Base-by-base conservation (phyloP, 2,113 vertebrate species). In the Columba livia region DNA sequence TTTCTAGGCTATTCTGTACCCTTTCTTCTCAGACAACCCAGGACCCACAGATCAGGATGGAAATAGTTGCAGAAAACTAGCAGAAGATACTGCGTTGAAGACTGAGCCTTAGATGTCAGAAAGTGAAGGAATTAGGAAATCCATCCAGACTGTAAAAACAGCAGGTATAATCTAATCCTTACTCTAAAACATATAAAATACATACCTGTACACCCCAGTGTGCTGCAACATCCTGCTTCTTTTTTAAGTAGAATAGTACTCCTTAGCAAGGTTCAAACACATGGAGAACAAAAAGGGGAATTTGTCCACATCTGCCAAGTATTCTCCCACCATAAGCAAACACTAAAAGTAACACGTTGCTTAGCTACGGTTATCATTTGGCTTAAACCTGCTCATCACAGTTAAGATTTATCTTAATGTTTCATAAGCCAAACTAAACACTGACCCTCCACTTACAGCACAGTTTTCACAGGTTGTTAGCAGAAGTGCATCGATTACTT, bases 351-450 rank as follows among this genome's bases (percentile, higher is more conserved):
- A 93, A 50, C n/a, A 94, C 0, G 31, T 91, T 97, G 95, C 95
- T 97, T 94, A 91, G 77, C 54, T 96, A 71, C 61, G 36, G 91
- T 97, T 94, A 95, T 94, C 87, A 90, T 97, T 98, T 93, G 83
- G 84, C 91, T 91, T 94, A 90, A 96, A 91, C 15, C 70, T 79
- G 65, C 94, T 98, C 97, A 98, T 98, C 94, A 88, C 86, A 94
- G 75, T 69, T 96, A 96, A 71, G 57, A 96, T 94, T 98, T 98
- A 98, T 98, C 97, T 96, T 97, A 96, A 96, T 90, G 61, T 97
- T 98, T 96, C 93, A 80, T 75, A 86, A 96, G 96, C 97, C 98
- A 98, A 98, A 98, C 98, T 95, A 98, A 99, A 98, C 97, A 97
- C 53, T 66, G 92, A n/a, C 81, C 77, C 79, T 94, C 95, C 88